Evolutionary conservation across 2,797 vertebrate species (phyloP), one percentile per base, ranked within the genome.

Genomic region (Acanthis flammea): DNA sequence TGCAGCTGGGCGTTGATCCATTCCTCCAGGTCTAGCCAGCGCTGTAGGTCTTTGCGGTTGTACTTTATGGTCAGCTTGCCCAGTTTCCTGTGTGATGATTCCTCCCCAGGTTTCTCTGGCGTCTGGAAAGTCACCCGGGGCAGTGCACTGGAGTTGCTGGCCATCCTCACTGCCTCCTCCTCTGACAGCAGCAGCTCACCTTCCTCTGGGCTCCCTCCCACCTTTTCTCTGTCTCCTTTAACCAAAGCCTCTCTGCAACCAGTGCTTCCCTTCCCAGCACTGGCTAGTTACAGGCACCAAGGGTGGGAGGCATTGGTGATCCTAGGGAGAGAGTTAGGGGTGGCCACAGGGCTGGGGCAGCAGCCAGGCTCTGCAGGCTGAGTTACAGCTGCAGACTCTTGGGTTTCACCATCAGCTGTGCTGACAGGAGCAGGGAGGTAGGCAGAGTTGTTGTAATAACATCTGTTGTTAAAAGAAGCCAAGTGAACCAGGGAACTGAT

Each of bases 51-150:
- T 86, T 99, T 99, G 90, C 98, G 98, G 97, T 99, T 99, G 93
- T 99, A 99, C 95, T 99, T 99, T 71, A 99, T 98, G 7, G 99
- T 99, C 96, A 99, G 96, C 96, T 99, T 99, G 91, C 98, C 98
- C 94, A 99, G 97, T 97, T 98, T 99, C 95, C 98, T 99, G 80
- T 98, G 98, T 1, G 98, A 94, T 9, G 98, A 98, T 95, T 98
- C 98, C 88, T 98, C 98, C 22, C 97, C 96, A 18, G 93, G 85
- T 93, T 98, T 99, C 95, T 98, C 98, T 35, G 96, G 85, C 0
- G 97, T 96, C 97, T 98, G 98, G 95, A 99, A 99, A 97, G 98
- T 98, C 97, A 99, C 99, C 95, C 98, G 98, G 93, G 98, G 98
- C 97, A 98, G 98, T n/a, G 98, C 61, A 70, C 98, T 98, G 41